Conservation (phyloP, 2,113 vertebrate species). For the Scortum barcoo region DNA sequence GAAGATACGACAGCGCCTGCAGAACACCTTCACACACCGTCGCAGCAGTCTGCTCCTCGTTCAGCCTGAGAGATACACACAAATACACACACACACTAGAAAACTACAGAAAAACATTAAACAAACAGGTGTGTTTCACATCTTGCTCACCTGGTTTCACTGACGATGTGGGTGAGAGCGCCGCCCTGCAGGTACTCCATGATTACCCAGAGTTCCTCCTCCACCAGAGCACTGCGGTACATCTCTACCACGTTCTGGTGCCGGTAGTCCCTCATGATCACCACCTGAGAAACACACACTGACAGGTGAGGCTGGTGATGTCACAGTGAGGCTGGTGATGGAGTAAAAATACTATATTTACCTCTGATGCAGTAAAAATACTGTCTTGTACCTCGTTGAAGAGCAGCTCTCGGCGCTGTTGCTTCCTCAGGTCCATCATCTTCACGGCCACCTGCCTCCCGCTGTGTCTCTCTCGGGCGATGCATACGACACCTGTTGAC, state of each 20-base stretch:
- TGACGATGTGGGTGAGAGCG: conserved; percentile 93
- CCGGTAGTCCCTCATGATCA: conserved; percentile 95
- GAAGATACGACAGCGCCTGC: conserved; percentile 91
- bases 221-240: conserved; percentile 94
- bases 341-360: no score
- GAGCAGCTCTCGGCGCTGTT: conserved; percentile 94
- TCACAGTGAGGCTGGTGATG: background rate
- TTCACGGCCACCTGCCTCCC: conserved; percentile 94
- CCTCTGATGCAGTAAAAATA: no score
- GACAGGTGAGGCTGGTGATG: background rate
- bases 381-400: conserved; percentile 88
- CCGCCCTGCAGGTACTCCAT: conserved; percentile 97
- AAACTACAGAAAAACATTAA: background rate
- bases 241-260: conserved; percentile 93
- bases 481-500: conserved; percentile 93
- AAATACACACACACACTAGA: background rate
- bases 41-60: conserved; percentile 94
- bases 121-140: background rate
- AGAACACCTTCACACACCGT: conserved; percentile 93
- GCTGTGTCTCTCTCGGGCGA: conserved; percentile 89
- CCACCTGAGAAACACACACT: conserved; percentile 85
- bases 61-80: conserved; percentile 83
- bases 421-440: conserved; percentile 95
- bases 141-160: conserved; percentile 89
- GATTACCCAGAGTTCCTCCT: conserved; percentile 95